Conservation (phyloP, 2,797 vertebrate species). For the Poeciliopsis turneri region DNA sequence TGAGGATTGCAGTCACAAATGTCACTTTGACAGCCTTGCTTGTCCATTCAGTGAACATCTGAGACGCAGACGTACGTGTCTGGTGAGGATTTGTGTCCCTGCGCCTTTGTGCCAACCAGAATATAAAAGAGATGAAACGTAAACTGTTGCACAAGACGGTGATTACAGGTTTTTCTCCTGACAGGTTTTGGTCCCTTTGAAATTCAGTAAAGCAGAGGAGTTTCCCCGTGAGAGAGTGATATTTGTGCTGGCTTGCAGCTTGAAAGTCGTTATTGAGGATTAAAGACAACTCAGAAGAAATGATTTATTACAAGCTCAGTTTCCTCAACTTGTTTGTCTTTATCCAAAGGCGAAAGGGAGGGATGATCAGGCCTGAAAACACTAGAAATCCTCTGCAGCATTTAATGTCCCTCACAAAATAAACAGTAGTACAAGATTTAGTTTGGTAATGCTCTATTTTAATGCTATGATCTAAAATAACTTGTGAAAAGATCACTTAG, state of each 20-base stretch:
- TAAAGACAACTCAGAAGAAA: constrained; percentile 12
- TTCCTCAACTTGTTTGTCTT: constrained; percentile 1
- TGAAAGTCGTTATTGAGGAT: constrained; percentile 18
- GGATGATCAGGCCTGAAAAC: background rate
- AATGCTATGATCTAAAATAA: background rate
- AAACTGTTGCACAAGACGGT: background rate
- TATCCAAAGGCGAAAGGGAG: background rate
- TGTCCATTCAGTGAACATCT: constrained; percentile 27
- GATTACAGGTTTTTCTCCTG: background rate
- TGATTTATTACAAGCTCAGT: background rate
- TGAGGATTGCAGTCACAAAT: constrained; percentile 3
- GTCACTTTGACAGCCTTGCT: constrained; percentile 35
- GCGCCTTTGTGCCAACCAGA: constrained; percentile 22
- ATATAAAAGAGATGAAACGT: background rate
- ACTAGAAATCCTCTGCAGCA: background rate
- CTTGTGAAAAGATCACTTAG: background rate
- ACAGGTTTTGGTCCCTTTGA: constrained; percentile 3
- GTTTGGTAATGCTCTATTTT: background rate
- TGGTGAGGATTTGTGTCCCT: constrained; percentile 62
- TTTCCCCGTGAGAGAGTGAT: background rate
- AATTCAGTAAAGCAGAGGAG: background rate
- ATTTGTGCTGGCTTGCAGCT: constrained; percentile 9
- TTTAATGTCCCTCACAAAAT: background rate
- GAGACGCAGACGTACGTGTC: constrained; percentile 46
- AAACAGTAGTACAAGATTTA: background rate